A percentile compares a stretch with the other conserved stretches of the same genome.
Conservation (phyloP, 2,888 invertebrate species). For the Limnephilus rhombicus region DNA sequence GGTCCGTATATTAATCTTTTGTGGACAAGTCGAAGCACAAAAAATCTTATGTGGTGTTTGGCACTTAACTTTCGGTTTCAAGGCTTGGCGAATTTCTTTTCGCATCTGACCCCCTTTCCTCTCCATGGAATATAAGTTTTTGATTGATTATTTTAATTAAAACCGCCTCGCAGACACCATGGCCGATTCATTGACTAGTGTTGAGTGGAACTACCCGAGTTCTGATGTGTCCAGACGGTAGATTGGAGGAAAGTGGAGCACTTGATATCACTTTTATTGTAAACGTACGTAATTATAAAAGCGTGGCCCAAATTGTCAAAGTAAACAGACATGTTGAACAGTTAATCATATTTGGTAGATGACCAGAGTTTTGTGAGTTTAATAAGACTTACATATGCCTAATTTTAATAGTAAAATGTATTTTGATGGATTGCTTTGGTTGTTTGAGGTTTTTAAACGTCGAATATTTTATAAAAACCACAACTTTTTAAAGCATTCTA, state of each 20-base stretch:
- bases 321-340: not conserved
- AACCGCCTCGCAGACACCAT: constrained; percentile 28
- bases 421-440: not conserved
- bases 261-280: not conserved
- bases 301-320: not conserved
- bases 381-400: not conserved
- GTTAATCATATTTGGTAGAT: not conserved
- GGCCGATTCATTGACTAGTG: constrained; percentile 29
- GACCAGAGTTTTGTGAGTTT: not conserved
- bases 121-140: constrained; percentile 30
- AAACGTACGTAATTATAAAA: not conserved
- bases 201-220: not conserved
- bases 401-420: not conserved
- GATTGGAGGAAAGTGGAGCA: not conserved
- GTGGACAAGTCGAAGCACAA: constrained; percentile 40
- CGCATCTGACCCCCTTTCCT: constrained; percentile 58
- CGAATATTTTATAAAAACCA: no score
- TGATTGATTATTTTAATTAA: constrained; percentile 66
- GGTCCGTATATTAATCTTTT: constrained; percentile 39
- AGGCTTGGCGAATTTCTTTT: constrained; percentile 65
- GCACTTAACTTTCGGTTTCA: constrained; percentile 62
- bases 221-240: not conserved
- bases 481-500: no score
- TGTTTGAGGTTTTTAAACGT: not conserved
- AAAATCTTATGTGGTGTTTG: constrained; percentile 43